Evolutionary conservation across 2,113 vertebrate genomes (phyloP).

Genomic region (Chaetodon trifascialis): DNA sequence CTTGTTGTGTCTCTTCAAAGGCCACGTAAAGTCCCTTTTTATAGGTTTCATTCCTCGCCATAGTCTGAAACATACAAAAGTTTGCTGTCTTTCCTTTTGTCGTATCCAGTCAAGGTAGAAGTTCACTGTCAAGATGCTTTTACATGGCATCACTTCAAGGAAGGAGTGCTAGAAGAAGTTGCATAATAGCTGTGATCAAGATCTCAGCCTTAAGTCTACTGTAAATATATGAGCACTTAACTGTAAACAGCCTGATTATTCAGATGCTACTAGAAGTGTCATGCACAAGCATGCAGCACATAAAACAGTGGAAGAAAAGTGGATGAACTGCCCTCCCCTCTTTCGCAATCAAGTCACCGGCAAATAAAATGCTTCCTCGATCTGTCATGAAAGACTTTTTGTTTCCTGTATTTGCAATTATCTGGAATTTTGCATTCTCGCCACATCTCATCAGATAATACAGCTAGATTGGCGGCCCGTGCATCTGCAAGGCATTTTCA

Average conservation of each 20-base stretch:
- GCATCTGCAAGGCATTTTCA: not conserved
- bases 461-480: not conserved
- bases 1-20: slow-evolving; percentile 63
- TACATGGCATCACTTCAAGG: slow-evolving; percentile 19
- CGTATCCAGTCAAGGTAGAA: not conserved
- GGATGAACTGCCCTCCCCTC: slow-evolving; percentile 15
- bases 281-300: not conserved
- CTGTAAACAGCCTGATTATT: slow-evolving; percentile 30
- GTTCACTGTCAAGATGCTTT: slow-evolving; percentile 14
- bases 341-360: slow-evolving; percentile 35
- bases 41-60: slow-evolving; percentile 30
- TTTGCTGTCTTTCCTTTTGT: slow-evolving; percentile 28
- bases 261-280: slow-evolving; percentile 5
- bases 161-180: slow-evolving; percentile 3
- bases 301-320: slow-evolving; percentile 19
- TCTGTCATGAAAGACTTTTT: slow-evolving; percentile 32
- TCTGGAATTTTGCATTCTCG: slow-evolving; percentile 5
- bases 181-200: slow-evolving; percentile 22
- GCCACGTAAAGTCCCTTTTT: slow-evolving; percentile 63
- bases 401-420: slow-evolving; percentile 22
- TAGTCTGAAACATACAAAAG: slow-evolving; percentile 15
- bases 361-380: slow-evolving; percentile 36
- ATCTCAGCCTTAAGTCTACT: slow-evolving; percentile 21
- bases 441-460: slow-evolving; percentile 17
- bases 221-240: slow-evolving; percentile 26